These are phyloP conservation scores for Cyclophora punctaria DNA, from an alignment of 2,888 invertebrate genomes.

Conservation along the genomic window DNA sequence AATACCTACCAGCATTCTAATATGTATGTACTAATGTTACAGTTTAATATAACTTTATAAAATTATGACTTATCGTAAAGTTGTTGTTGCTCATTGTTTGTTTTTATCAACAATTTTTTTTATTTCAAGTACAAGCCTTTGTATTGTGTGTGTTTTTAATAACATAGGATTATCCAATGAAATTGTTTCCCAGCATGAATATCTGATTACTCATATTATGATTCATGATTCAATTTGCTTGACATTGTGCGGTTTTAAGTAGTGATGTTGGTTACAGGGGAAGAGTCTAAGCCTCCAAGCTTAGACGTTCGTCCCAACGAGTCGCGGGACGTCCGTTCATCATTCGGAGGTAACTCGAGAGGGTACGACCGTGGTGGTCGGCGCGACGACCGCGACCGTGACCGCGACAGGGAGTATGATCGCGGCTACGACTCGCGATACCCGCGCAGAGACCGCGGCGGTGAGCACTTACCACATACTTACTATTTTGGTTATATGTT, in stretches of 20 bases:
- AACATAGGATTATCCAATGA: too few species aligned
- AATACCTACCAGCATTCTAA: too few species aligned
- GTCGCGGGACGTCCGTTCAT: conserved; percentile 58
- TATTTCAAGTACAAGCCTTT: too few species aligned
- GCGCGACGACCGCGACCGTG: conserved; percentile 72
- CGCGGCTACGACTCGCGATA: conserved; percentile 73
- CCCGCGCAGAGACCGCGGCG: conserved; percentile 69
- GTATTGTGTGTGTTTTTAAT: background rate
- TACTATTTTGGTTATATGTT: too few species aligned
- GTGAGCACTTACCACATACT: conserved; percentile 25
- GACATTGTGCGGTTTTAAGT: too few species aligned
- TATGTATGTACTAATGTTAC: too few species aligned
- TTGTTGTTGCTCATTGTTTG: too few species aligned
- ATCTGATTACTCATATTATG: background rate
- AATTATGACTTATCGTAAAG: too few species aligned
- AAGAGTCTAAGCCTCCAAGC: conserved; percentile 70
- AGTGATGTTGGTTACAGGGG: conserved; percentile 39
- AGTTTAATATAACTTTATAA: too few species aligned
- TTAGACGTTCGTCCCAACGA: conserved; percentile 65
- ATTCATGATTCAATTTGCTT: background rate
- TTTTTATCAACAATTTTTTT: too few species aligned
- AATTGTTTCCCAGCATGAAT: too few species aligned
- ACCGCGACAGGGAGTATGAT: conserved; percentile 76
- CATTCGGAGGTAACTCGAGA: conserved; percentile 66
- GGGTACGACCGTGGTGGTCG: conserved; percentile 70